Conservation (phyloP, 2,113 vertebrate species). For the Pterocles gutturalis region DNA sequence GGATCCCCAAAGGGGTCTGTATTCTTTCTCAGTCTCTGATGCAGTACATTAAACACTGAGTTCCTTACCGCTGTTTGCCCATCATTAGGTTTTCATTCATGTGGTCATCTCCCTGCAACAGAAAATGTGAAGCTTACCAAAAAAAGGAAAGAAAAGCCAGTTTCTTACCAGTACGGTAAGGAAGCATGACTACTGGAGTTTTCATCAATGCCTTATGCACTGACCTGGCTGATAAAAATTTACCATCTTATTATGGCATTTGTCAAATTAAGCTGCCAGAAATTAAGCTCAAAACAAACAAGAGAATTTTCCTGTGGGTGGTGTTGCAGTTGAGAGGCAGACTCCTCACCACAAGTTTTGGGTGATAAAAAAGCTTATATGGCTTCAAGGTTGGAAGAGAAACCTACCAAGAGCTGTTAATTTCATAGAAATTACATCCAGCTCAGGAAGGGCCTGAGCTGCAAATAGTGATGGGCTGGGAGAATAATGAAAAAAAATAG, state of each 20-base stretch:
- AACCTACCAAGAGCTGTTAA: background rate
- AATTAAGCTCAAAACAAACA: background rate
- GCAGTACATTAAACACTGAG: background rate
- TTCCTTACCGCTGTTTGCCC: background rate
- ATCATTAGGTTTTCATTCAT: background rate
- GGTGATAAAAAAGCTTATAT: background rate
- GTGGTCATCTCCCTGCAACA: background rate
- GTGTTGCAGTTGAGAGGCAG: background rate
- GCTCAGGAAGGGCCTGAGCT: background rate
- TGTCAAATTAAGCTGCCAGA: background rate
- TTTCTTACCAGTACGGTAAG: background rate
- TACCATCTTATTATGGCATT: background rate
- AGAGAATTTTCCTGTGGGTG: background rate
- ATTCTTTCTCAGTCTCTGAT: background rate
- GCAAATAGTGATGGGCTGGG: background rate
- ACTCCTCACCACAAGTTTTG: fast-evolving
- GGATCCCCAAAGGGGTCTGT: background rate
- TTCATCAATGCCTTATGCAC: background rate
- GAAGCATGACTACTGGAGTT: background rate
- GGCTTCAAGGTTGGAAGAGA: background rate
- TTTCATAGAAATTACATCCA: background rate
- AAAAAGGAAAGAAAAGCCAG: background rate
- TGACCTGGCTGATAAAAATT: background rate
- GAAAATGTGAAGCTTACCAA: background rate
- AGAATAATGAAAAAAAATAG: background rate